phyloP scores from a whole-genome alignment of 2,797 vertebrate species.

The Avahi laniger region DNA sequence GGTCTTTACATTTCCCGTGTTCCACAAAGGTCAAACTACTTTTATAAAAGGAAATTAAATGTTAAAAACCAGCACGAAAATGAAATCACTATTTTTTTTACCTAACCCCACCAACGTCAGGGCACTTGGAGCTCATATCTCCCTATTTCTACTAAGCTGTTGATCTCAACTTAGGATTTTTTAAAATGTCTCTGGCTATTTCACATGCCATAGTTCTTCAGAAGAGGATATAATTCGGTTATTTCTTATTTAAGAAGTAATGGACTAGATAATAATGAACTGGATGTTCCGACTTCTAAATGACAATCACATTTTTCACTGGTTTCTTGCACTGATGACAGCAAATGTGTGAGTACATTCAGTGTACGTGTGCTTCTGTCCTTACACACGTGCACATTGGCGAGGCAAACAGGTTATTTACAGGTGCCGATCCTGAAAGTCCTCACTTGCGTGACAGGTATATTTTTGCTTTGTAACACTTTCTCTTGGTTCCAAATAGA shows the following conservation, averaged over 20 bases:
- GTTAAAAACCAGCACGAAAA: constrained; percentile 44
- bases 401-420: background rate
- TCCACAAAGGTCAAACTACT: constrained; percentile 48
- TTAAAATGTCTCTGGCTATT: background rate
- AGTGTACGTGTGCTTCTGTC: background rate
- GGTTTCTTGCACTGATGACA: background rate
- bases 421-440: background rate
- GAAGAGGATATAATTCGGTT: background rate
- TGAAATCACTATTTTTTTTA: constrained; percentile 54
- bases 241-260: constrained; percentile 43
- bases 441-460: background rate
- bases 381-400: background rate
- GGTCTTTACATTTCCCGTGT: background rate
- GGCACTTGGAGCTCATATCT: background rate
- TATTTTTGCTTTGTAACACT: background rate
- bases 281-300: background rate
- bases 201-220: background rate
- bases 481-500: constrained; percentile 9
- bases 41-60: constrained; percentile 67
- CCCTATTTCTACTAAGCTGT: background rate
- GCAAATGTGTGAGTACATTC: background rate
- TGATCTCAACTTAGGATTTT: background rate
- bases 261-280: constrained; percentile 18
- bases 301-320: background rate
- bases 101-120: background rate